A percentile compares a stretch with the other conserved stretches of the same genome.
Conservation (phyloP, 2,797 vertebrate genomes). For the Sebastes taczanowskii region DNA sequence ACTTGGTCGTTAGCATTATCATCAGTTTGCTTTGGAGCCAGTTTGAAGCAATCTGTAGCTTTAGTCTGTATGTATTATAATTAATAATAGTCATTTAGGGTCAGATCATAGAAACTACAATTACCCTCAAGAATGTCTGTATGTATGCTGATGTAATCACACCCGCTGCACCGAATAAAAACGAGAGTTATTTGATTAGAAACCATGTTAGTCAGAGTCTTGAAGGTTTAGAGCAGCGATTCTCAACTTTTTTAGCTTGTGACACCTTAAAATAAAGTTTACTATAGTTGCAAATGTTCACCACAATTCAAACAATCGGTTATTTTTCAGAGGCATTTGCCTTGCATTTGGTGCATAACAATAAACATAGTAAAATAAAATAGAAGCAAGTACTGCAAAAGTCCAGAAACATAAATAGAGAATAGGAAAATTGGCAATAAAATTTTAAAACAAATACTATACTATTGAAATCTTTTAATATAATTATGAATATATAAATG, state of each 20-base stretch:
- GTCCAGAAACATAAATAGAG: neutral
- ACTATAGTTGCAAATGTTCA: neutral
- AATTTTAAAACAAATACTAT: neutral
- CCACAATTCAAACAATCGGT: neutral
- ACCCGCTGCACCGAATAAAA: slow-evolving; percentile 65
- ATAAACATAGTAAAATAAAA: neutral
- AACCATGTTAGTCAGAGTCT: neutral
- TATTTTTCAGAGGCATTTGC: neutral
- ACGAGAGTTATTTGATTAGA: neutral
- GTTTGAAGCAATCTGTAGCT: slow-evolving; percentile 17
- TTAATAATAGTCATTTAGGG: slow-evolving; percentile 13
- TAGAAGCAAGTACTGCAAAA: neutral
- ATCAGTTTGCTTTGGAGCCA: neutral
- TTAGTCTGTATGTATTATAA: slow-evolving; percentile 25
- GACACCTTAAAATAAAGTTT: neutral
- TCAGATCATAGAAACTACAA: slow-evolving; percentile 11
- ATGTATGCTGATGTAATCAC: slow-evolving; percentile 56
- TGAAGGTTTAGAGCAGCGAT: neutral
- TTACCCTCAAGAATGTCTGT: slow-evolving; percentile 14
- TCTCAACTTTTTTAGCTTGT: neutral
- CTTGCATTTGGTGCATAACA: neutral
- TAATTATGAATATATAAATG: too few species aligned
- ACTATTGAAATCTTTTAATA: too few species aligned
- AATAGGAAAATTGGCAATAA: neutral
- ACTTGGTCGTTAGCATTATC: neutral